Percentiles rank a stretch among this genome's conserved stretches.
Conservation (phyloP, 2,113 vertebrate species). For the Osmerus mordax region DNA sequence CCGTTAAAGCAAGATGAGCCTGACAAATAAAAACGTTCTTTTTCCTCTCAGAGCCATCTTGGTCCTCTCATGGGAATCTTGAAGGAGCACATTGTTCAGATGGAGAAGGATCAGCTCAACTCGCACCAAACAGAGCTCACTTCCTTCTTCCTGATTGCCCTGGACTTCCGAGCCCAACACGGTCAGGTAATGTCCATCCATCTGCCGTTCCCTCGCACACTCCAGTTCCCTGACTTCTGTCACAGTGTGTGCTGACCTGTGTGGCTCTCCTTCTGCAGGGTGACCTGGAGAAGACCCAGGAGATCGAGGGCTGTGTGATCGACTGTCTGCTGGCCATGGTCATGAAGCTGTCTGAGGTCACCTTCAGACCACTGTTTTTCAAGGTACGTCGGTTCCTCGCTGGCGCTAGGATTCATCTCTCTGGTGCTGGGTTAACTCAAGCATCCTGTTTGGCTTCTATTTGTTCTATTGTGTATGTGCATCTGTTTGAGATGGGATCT, state of each 20-base stretch:
- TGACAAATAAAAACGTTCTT: background rate
- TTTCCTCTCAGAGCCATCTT: conserved; percentile 70
- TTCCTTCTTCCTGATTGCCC: conserved; percentile 83
- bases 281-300: conserved; percentile 76
- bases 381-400: conserved; percentile 72
- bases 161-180: conserved; percentile 84
- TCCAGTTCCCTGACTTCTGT: background rate
- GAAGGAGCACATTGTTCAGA: conserved; percentile 81
- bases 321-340: conserved; percentile 88
- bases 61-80: conserved; percentile 83
- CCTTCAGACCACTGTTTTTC: conserved; percentile 95
- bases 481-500: no score
- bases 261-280: conserved; percentile 65
- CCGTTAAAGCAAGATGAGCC: no score
- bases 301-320: conserved; percentile 78
- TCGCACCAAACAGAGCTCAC: conserved; percentile 89
- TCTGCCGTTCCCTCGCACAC: background rate
- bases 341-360: conserved; percentile 92
- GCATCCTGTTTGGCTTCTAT: background rate
- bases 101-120: conserved; percentile 83
- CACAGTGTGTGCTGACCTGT: background rate
- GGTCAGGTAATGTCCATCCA: conserved; percentile 68
- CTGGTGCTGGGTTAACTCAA: background rate
- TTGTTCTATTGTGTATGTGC: background rate
- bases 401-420: background rate